These are phyloP conservation scores for Halyomorpha halys DNA, from an alignment of 1,140 invertebrate genomes.

Conservation along the genomic window DNA sequence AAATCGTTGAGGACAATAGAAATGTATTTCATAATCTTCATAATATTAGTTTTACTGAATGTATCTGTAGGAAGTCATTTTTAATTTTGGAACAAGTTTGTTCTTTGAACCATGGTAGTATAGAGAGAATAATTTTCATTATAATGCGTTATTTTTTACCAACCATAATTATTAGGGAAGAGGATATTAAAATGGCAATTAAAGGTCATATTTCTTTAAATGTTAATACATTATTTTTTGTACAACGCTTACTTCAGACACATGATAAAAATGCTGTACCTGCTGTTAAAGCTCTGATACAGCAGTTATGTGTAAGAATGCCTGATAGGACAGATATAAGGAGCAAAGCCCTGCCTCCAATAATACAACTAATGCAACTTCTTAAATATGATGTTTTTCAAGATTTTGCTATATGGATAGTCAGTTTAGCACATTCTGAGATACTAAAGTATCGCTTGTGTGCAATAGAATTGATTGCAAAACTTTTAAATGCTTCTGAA, in stretches of 20 bases:
- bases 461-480: constrained; percentile 45
- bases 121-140: constrained; percentile 37
- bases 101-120: constrained; percentile 39
- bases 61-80: constrained; percentile 40
- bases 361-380: constrained; percentile 41
- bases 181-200: constrained; percentile 34
- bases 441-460: constrained; percentile 43
- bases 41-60: constrained; percentile 32
- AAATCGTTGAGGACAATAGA: constrained; percentile 37
- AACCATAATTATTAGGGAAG: constrained; percentile 38
- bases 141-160: constrained; percentile 43
- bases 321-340: constrained; percentile 48
- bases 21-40: constrained; percentile 28
- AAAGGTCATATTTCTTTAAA: constrained; percentile 38
- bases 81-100: constrained; percentile 40
- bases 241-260: constrained; percentile 38
- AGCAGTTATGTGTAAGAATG: constrained; percentile 46
- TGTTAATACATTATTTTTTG: constrained; percentile 43
- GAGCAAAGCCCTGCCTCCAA: constrained; percentile 40
- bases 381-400: constrained; percentile 36
- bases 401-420: constrained; percentile 41
- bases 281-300: constrained; percentile 42
- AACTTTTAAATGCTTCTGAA: constrained; percentile 37
- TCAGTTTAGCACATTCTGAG: constrained; percentile 40
- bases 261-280: constrained; percentile 36